Evolutionary conservation across 2,797 vertebrate species (phyloP), one percentile per base, ranked within the genome.

Genomic region (Pachyuromys duprasi): DNA sequence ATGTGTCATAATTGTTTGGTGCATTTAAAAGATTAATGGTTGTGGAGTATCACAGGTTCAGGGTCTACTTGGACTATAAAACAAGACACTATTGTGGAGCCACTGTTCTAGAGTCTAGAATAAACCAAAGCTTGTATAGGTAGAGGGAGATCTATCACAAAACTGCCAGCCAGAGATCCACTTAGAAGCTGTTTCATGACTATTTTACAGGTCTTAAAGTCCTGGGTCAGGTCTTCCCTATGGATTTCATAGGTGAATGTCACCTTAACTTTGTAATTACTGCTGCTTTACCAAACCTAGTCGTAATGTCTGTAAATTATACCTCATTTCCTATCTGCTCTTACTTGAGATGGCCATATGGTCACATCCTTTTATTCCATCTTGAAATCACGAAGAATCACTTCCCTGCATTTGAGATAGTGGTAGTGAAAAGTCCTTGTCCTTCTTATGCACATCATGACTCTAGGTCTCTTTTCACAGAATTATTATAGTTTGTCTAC

Each of bases 61-160:
- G 12, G 3, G 53, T 57, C 9, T 17, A 60, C 53, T 87, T 72
- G n/a, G n/a, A 57, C 24, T 74, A 72, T 72, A 57, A 57, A 86
- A 24, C 49, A 72, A 42, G 53, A 42, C 49, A 70, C 49, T 36
- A 13, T 83, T 49, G 26, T 15, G 91, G n/a, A 91, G 2, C 14
- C 45, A 65, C 26, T 60, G 36, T 31, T 90, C 4, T 86, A 53
- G 17, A 55, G 14, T 69, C 31, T 75, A 89, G 42, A 89, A 17
- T 70, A 81, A 62, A 81, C n/a, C n/a, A 69, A 86, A 15, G 75
- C 18, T 86, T 63, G 31, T 65, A 49, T 22, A 62, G 63, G 62
- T 82, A n/a, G 67, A 92, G 28, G 75, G 28, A 74, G 76, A 87
- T 74, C 33, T 93, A 80, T 94, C 24, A 81, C 60, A 93, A 36